phyloP scores from a whole-genome alignment of 2,888 invertebrate species.

The Itoplectis maculator region DNA sequence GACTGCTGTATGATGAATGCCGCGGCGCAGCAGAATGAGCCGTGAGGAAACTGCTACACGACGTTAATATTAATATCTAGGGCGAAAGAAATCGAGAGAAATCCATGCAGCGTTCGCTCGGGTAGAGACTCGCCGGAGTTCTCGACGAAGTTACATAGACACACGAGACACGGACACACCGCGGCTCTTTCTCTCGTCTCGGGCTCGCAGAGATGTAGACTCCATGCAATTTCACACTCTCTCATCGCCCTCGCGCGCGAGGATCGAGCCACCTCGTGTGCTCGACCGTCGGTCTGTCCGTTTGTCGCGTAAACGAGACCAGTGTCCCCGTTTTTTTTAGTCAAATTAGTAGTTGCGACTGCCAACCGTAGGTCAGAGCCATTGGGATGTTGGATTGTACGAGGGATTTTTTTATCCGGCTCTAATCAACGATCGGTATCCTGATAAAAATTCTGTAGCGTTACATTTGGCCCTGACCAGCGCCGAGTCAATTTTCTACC shows the following conservation, averaged over 20 bases:
- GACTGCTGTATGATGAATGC: constrained; percentile 8
- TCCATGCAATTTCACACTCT: constrained; percentile 66
- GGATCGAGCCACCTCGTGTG: not conserved
- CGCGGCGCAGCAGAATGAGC: not conserved
- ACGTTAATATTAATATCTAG: constrained; percentile 64
- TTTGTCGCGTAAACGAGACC: constrained; percentile 35
- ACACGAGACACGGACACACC: constrained; percentile 33
- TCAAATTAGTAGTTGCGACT: no score
- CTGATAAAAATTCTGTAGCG: no score
- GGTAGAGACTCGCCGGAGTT: constrained; percentile 42
- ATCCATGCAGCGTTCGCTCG: constrained; percentile 60
- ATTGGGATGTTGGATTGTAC: no score
- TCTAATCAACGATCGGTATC: no score
- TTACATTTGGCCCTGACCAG: no score
- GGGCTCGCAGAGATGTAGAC: constrained; percentile 64
- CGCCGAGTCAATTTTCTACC: no score
- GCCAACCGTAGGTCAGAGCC: no score
- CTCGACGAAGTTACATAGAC: constrained; percentile 61
- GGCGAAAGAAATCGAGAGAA: constrained; percentile 69
- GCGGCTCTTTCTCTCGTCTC: constrained; percentile 63
- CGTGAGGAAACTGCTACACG: constrained; percentile 46
- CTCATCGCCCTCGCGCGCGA: constrained; percentile 41
- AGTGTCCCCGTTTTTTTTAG: constrained; percentile 56
- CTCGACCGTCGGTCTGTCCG: constrained; percentile 11
- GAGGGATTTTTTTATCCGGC: no score